Evolutionary conservation across 2,797 vertebrate species (phyloP), one percentile per base, ranked within the genome.

Genomic region (Xenops minutus): DNA sequence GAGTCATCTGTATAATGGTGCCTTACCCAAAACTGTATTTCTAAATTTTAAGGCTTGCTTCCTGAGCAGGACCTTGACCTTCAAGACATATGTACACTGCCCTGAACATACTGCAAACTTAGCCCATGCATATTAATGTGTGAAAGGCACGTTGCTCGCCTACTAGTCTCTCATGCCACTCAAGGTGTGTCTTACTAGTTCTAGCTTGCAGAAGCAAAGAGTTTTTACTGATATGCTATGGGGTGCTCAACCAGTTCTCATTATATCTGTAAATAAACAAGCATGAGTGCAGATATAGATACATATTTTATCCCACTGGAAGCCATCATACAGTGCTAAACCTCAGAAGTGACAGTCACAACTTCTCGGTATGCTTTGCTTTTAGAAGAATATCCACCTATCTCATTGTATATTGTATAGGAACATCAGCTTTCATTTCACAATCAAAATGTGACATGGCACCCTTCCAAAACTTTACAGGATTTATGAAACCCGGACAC

Each of bases 101-200:
- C 73, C 52, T 80, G 51, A 90, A 44, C 29, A 46, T 24, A 39
- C 48, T 81, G 80, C 78, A 82, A 90, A 78, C 6, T 48, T 92
- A 41, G 51, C 36, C 66, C 36, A 52, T 73, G 66, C 69, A 93
- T 96, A 90, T 76, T 95, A 95, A 92, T 69, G 51, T 82, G 66
- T 82, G 76, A 89, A 92, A 96, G 66, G 73, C 87, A 89, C 0
- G 1, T 24, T 88, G 56, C 79, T 93, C 87, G 54, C 93, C 95
- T 96, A 91, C 96, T 74, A 88, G 63, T 96, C 89, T 96, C 94
- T 95, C 95, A 96, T 96, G 73, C 59, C 80, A 69, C 66, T 83
- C 58, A 88, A 94, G 95, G 95, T 84, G 96, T 96, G 95, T 91
- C 92, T 84, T 76, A 59, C 96, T 84, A 93, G 95, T 96, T 81